A percentile compares a stretch with the other conserved stretches of the same genome.
These are phyloP conservation scores for Calameuta idolon DNA, from an alignment of 2,888 invertebrate genomes.

Conservation along the genomic window DNA sequence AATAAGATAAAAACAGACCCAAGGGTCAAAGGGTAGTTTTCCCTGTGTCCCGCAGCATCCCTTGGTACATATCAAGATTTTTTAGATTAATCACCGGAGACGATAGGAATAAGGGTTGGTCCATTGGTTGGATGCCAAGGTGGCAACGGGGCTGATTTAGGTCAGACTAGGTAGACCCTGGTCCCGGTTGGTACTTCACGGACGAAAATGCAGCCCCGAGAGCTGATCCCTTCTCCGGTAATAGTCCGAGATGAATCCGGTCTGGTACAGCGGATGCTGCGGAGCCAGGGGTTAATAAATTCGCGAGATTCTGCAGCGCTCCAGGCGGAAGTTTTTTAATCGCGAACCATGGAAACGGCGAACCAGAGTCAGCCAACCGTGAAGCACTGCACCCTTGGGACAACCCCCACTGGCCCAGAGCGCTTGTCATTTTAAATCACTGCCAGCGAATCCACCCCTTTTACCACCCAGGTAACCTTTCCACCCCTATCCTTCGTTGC, in stretches of 20 bases:
- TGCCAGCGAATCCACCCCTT: constrained; percentile 38
- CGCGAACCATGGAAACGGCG: constrained; percentile 53
- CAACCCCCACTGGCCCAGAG: constrained; percentile 52
- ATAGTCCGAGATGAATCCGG: constrained; percentile 34
- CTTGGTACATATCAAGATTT: not conserved
- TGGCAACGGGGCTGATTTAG: not conserved
- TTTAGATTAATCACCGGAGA: not conserved
- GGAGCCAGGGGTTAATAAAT: constrained; percentile 58
- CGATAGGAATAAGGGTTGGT: not conserved
- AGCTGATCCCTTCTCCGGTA: constrained; percentile 22
- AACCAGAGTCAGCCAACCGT: constrained; percentile 49
- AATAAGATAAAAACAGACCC: not conserved
- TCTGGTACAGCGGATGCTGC: constrained; percentile 20
- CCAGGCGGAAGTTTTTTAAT: constrained; percentile 62
- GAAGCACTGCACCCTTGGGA: constrained; percentile 65
- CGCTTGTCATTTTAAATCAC: constrained; percentile 66
- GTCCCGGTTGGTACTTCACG: not conserved
- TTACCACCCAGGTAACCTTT: constrained; percentile 18
- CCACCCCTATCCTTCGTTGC: constrained; percentile 10
- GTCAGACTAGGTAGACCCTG: no score
- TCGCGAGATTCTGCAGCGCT: constrained; percentile 59
- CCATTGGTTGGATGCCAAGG: not conserved
- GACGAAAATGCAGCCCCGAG: not conserved
- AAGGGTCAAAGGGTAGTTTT: not conserved
- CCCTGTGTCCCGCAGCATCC: not conserved